These are phyloP conservation scores for Thamnaconus septentrionalis DNA, from an alignment of 2,113 vertebrate genomes.

Conservation along the genomic window DNA sequence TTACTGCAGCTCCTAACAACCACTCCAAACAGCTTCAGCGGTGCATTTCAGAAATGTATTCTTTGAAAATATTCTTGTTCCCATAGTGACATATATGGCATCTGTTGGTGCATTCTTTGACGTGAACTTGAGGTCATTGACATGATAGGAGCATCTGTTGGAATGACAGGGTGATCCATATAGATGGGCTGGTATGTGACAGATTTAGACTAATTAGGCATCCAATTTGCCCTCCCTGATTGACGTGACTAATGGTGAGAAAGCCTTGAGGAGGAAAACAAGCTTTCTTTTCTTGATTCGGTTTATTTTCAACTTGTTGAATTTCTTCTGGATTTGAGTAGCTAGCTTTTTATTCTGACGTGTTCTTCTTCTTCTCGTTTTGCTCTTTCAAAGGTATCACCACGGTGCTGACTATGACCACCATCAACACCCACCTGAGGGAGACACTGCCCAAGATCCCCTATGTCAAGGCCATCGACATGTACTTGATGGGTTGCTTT, in stretches of 20 bases:
- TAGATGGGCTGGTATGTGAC: constrained; percentile 9
- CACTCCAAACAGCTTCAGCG: too few relatives aligned
- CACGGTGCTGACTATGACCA: constrained; percentile 91
- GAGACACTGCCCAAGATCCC: constrained; percentile 91
- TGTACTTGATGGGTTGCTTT: constrained; percentile 93
- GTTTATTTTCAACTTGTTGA: too few relatives aligned
- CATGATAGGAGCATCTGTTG: constrained; percentile 3
- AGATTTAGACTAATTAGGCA: constrained; percentile 16
- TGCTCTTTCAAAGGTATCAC: constrained; percentile 79
- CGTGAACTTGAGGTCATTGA: constrained; percentile 21
- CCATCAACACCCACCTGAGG: constrained; percentile 89
- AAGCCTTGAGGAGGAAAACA: neutral
- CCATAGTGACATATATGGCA: constrained; percentile 48
- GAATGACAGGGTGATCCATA: neutral
- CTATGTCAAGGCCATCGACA: constrained; percentile 90
- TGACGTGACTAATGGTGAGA: neutral
- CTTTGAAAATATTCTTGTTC: constrained; percentile 36
- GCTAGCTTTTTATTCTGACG: too few relatives aligned
- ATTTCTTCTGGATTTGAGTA: too few relatives aligned
- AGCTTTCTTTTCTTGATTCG: neutral
- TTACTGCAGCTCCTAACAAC: too few relatives aligned
- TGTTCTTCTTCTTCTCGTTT: neutral
- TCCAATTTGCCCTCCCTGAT: too few relatives aligned
- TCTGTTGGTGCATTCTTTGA: constrained; percentile 21
- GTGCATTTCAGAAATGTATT: constrained; percentile 5